Base-by-base conservation (phyloP, 2,113 vertebrate species). In the Vicugna pacos region DNA sequence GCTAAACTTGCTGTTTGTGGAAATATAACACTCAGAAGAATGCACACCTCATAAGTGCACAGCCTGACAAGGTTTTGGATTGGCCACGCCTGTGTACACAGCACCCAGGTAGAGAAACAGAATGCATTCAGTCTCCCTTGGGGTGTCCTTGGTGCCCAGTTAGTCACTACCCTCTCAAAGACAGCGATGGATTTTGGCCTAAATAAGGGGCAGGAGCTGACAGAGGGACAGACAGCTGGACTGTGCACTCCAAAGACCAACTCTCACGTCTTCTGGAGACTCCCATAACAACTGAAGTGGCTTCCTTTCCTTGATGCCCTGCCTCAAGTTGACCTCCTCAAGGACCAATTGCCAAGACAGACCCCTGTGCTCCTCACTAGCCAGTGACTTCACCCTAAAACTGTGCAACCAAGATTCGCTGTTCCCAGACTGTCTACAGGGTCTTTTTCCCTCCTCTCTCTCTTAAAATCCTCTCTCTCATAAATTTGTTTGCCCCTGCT, bases 11-110 rank as follows among this genome's bases (percentile, higher is more conserved):
- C 5, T 38, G n/a, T 56, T 24, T n/a, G 15, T 70, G 75, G 80
- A 93, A 73, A 88, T 28, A 13, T 32, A 84, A 54, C n/a, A 26
- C 35, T 62, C 89, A 94, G 89, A 80, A 79, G 67, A 83, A 9
- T 11, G 28, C 17, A 32, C 5, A 17, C 32, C 15, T 46, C 19
- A 1, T 64, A 58, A 58, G 28, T 4, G 14, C 8, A 42, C 4
- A 38, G 50, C 24, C 15, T 2, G 0, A 3, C 28, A 38, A 35
- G 35, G 65, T 62, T 54, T 65, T 54, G 52, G 58, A n/a, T 26
- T 14, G 9, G 60, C 32, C 32, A 60, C 9, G 5, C 38, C 26
- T 12, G 15, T 28, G 46, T 58, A 52, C 7, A 48, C 67, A 9
- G 35, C 13, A 30, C 80, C 52, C 83, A 60, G 19, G 85, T 6